phyloP scores from a whole-genome alignment of 2,113 vertebrate species.

The Entomyzon cyanotis region DNA sequence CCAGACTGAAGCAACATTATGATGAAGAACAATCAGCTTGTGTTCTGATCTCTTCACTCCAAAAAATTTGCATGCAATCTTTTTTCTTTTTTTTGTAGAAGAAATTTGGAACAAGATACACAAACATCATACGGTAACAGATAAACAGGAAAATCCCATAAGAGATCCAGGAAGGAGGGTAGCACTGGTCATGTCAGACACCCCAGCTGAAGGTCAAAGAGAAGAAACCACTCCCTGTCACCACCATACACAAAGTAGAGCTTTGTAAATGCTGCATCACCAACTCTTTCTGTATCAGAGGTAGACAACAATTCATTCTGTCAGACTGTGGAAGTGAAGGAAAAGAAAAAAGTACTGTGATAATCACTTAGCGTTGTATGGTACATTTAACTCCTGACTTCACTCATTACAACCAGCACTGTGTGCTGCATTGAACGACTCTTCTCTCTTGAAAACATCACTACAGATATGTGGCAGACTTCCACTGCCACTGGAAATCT shows the following conservation, averaged over 20 bases:
- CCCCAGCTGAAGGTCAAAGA: neutral
- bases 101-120: neutral
- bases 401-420: neutral
- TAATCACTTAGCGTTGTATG: neutral
- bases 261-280: neutral
- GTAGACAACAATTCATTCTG: neutral
- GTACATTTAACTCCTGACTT: neutral
- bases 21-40: neutral
- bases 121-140: neutral
- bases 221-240: neutral
- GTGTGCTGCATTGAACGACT: neutral
- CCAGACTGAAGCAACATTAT: neutral
- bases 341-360: neutral
- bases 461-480: neutral
- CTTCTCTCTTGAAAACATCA: neutral
- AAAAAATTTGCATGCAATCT: neutral
- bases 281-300: neutral
- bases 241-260: neutral
- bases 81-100: neutral
- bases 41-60: neutral
- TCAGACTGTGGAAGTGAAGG: neutral
- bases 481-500: neutral
- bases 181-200: neutral
- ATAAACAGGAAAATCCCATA: neutral
- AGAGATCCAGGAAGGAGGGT: neutral